phyloP scores from a whole-genome alignment of 2,888 invertebrate species.

The Gasteruption jaculator region DNA sequence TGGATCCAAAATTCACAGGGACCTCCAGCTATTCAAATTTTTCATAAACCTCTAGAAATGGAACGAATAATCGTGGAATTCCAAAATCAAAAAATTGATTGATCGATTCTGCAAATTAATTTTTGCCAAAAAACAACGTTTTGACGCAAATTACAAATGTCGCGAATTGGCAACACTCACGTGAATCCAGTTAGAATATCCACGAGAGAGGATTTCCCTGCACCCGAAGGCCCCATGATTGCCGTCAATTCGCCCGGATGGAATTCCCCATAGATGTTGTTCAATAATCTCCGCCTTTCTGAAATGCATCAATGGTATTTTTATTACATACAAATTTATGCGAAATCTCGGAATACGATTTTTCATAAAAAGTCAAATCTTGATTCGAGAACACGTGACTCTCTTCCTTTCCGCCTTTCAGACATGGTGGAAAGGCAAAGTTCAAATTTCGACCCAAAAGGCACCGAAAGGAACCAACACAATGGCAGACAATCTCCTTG shows the following conservation, averaged over 20 bases:
- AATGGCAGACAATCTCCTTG: too few species aligned
- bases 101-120: not conserved
- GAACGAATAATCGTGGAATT: too few species aligned
- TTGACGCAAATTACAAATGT: conserved; percentile 18
- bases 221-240: conserved; percentile 86
- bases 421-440: conserved; percentile 18
- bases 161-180: conserved; percentile 56
- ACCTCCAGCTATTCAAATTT: not conserved
- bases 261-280: conserved; percentile 62
- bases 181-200: conserved; percentile 86
- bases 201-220: conserved; percentile 84
- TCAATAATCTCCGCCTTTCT: conserved; percentile 50
- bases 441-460: too few species aligned
- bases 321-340: too few species aligned
- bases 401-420: conserved; percentile 23
- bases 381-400: conserved; percentile 17
- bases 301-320: conserved; percentile 29
- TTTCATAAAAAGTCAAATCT: too few species aligned
- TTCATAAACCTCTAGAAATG: too few species aligned
- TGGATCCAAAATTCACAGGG: too few species aligned
- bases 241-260: conserved; percentile 73
- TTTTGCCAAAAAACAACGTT: conserved; percentile 6
- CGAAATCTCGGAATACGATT: too few species aligned
- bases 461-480: too few species aligned
- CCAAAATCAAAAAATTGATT: not conserved